phyloP scores from a whole-genome alignment of 2,797 vertebrate species.

The Anguilla obscura region DNA sequence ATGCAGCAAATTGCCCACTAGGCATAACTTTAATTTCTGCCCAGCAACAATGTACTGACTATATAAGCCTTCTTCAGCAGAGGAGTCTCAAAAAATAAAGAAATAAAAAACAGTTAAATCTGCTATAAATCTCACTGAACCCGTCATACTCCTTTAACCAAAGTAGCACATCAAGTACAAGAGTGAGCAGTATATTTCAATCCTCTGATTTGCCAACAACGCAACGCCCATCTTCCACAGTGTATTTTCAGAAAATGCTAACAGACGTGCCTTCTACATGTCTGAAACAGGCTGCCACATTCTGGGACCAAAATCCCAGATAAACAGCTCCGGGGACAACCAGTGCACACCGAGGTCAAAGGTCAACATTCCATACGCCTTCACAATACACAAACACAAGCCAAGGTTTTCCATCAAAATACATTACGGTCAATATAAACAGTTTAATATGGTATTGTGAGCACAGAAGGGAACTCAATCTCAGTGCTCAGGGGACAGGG shows the following conservation, averaged over 20 bases:
- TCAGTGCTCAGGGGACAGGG: background rate
- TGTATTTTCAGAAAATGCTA: background rate
- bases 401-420: background rate
- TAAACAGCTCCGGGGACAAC: background rate
- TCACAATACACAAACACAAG: background rate
- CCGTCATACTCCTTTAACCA: background rate
- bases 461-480: background rate
- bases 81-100: conserved; percentile 12
- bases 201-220: background rate
- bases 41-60: conserved; percentile 16
- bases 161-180: background rate
- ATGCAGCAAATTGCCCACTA: background rate
- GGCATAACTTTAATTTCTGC: conserved; percentile 18
- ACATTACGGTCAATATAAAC: background rate
- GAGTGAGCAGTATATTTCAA: background rate
- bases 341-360: background rate
- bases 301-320: background rate
- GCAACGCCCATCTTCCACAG: background rate
- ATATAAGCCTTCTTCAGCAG: conserved; percentile 13
- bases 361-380: background rate
- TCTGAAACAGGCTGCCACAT: background rate
- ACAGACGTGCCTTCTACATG: background rate
- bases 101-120: background rate
- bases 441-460: background rate
- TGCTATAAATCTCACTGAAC: background rate